These are phyloP conservation scores for Rhopalosiphum padi DNA, from an alignment of 1,140 invertebrate species.

Conservation along the genomic window DNA sequence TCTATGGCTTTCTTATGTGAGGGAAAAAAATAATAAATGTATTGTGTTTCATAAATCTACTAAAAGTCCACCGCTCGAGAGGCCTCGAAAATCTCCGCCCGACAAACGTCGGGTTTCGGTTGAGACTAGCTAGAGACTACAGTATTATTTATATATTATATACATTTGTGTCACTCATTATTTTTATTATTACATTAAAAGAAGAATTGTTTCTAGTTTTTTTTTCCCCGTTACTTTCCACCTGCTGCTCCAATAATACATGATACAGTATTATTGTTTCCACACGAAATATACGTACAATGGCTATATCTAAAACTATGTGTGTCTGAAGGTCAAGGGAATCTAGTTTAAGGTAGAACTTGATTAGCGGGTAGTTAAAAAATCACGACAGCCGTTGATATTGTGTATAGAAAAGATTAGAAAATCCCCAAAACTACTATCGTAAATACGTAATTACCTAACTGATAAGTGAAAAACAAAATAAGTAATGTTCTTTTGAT, in stretches of 20 bases:
- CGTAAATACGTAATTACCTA: too few species aligned
- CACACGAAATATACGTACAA: neutral
- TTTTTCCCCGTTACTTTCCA: neutral
- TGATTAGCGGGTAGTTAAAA: too few species aligned
- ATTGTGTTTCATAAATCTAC: conserved; percentile 41
- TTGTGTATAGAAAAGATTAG: too few species aligned
- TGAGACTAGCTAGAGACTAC: neutral
- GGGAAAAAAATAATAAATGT: neutral
- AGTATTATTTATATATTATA: neutral
- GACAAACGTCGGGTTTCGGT: conserved; percentile 18
- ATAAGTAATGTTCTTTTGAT: too few species aligned
- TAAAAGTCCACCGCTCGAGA: neutral
- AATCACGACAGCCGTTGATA: neutral
- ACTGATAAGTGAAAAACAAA: too few species aligned
- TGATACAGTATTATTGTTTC: neutral
- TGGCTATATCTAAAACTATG: neutral
- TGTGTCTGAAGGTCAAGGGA: too few species aligned
- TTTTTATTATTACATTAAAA: neutral
- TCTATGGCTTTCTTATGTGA: conserved; percentile 4
- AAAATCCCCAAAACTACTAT: too few species aligned
- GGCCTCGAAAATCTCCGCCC: conserved; percentile 19
- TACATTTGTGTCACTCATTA: neutral
- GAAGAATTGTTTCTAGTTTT: neutral
- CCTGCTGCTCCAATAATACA: neutral
- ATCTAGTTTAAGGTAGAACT: neutral